These are phyloP conservation scores for Circaetus gallicus DNA, from an alignment of 2,113 vertebrate genomes.

Conservation along the genomic window DNA sequence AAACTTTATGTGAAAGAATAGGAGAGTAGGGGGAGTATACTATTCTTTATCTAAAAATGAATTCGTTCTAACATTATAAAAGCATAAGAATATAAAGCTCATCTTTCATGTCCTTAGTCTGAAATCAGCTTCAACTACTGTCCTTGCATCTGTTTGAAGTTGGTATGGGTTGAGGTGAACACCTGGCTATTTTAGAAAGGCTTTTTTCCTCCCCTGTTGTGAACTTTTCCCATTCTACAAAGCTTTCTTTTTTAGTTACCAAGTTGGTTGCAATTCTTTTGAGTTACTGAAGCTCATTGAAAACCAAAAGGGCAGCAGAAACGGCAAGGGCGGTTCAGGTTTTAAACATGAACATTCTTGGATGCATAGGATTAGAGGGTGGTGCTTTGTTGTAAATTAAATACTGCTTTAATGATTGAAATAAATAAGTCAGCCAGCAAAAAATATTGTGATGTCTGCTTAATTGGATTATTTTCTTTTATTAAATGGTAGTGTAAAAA, in stretches of 20 bases:
- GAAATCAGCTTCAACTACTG: constrained; percentile 44
- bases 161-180: constrained; percentile 56
- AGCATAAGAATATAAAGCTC: constrained; percentile 33
- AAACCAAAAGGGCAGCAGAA: constrained; percentile 39
- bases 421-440: not conserved
- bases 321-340: constrained; percentile 25
- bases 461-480: not conserved
- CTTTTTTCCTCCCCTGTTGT: constrained; percentile 37
- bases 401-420: not conserved
- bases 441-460: not conserved
- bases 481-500: not conserved
- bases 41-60: constrained; percentile 48
- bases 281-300: constrained; percentile 45
- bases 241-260: constrained; percentile 48
- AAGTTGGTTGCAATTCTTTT: constrained; percentile 50
- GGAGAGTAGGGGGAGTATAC: constrained; percentile 25
- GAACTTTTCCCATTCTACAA: constrained; percentile 54
- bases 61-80: not conserved
- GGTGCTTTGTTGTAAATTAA: constrained; percentile 5
- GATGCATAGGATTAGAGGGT: not conserved
- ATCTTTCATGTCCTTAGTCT: constrained; percentile 53
- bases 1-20: constrained; percentile 52
- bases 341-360: constrained; percentile 33
- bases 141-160: constrained; percentile 57
- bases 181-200: constrained; percentile 61